These are phyloP conservation scores for Coptodon bakossiorum DNA, from an alignment of 2,113 vertebrate species.

Conservation along the genomic window DNA sequence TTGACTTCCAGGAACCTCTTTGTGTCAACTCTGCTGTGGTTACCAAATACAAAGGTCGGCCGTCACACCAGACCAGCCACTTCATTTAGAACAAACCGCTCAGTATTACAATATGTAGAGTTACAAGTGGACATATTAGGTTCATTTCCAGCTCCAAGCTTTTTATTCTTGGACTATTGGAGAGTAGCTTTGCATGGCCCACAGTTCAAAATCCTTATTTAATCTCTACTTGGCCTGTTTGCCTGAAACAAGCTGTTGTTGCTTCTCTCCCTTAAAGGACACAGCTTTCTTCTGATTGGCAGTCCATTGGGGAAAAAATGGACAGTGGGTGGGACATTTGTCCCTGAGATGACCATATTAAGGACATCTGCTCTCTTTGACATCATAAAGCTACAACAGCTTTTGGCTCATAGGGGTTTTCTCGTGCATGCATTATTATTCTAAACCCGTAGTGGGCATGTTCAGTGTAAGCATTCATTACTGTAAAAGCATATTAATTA, in stretches of 20 bases:
- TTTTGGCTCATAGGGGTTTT: neutral
- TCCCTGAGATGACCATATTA: neutral
- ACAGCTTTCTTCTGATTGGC: neutral
- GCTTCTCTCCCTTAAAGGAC: neutral
- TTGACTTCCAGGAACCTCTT: slow-evolving; percentile 83
- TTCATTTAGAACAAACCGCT: neutral
- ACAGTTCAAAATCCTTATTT: neutral
- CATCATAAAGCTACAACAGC: neutral
- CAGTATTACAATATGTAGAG: neutral
- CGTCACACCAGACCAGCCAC: neutral
- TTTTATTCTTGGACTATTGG: neutral
- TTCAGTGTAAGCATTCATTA: neutral
- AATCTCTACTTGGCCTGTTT: neutral
- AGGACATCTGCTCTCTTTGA: neutral
- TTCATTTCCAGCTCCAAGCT: neutral
- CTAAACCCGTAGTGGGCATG: neutral
- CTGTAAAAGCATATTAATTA: neutral
- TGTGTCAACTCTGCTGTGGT: slow-evolving; percentile 82
- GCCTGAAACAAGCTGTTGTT: neutral
- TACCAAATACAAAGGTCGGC: slow-evolving; percentile 86
- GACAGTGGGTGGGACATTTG: neutral
- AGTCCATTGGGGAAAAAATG: neutral
- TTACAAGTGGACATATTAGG: neutral
- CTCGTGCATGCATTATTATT: neutral
- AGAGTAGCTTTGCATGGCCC: neutral